Percentiles rank a stretch among this genome's conserved stretches.
phyloP scores from a whole-genome alignment of 2,888 invertebrate species.

The Cataglyphis livida region DNA sequence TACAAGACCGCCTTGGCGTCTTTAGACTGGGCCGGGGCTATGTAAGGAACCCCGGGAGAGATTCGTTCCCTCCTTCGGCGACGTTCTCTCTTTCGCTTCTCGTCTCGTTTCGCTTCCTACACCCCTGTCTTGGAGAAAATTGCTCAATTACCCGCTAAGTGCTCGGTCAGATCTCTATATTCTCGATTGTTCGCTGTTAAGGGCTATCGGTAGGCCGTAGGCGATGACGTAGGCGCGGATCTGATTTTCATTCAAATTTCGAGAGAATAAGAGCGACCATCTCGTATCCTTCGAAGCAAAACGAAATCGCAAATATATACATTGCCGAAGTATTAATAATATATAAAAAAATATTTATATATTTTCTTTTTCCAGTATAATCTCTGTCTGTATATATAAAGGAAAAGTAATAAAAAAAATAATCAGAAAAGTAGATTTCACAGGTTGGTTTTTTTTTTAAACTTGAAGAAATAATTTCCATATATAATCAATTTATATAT shows the following conservation, averaged over 20 bases:
- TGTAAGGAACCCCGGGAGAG: constrained; percentile 67
- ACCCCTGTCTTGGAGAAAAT: constrained; percentile 81
- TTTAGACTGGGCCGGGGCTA: constrained; percentile 66
- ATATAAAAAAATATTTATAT: too few relatives aligned
- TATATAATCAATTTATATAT: too few relatives aligned
- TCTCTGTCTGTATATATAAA: too few relatives aligned
- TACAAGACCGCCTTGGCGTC: constrained; percentile 70
- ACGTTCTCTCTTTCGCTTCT: constrained; percentile 33
- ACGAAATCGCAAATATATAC: not conserved
- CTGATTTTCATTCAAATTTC: constrained; percentile 20
- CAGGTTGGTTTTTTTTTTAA: too few relatives aligned
- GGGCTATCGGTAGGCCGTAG: constrained; percentile 41
- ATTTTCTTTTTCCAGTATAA: too few relatives aligned
- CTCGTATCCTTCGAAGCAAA: too few relatives aligned
- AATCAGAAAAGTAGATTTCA: too few relatives aligned
- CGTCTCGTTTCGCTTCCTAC: constrained; percentile 6
- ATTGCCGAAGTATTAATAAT: too few relatives aligned
- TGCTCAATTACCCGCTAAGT: constrained; percentile 85
- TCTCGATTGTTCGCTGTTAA: constrained; percentile 73
- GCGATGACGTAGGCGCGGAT: constrained; percentile 39
- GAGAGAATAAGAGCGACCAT: not conserved
- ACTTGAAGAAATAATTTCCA: too few relatives aligned
- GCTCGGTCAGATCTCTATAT: constrained; percentile 82
- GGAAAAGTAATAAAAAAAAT: too few relatives aligned
- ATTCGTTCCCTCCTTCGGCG: constrained; percentile 47